Evolutionary conservation across 2,113 vertebrate species (phyloP).

Genomic region (Crotophaga sulcirostris): DNA sequence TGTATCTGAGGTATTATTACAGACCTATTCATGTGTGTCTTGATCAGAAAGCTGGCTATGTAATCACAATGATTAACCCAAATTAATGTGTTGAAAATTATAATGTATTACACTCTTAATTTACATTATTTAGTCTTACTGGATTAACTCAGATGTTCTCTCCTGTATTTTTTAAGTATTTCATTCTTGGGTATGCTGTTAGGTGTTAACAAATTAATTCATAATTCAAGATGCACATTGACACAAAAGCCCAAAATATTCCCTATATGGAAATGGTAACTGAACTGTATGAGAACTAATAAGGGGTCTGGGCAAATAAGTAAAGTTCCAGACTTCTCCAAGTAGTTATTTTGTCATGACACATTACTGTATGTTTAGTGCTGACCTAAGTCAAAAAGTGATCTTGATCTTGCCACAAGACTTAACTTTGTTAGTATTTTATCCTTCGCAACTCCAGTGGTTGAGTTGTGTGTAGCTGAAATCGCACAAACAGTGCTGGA

Average conservation of each 20-base stretch:
- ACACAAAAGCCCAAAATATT: background rate
- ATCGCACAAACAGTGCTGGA: background rate
- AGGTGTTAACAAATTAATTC: background rate
- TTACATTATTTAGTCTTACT: slow-evolving; percentile 22
- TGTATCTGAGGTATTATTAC: background rate
- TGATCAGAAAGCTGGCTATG: background rate
- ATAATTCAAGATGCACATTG: background rate
- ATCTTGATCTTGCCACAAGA: background rate
- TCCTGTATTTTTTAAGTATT: background rate
- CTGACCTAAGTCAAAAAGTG: background rate
- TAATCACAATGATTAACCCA: slow-evolving; percentile 21
- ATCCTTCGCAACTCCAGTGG: background rate
- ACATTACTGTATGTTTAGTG: background rate
- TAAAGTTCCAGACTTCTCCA: background rate
- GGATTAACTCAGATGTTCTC: background rate
- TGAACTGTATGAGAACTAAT: background rate
- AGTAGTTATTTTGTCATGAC: background rate
- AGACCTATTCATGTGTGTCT: background rate
- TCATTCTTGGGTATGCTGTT: background rate
- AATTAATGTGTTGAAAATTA: slow-evolving; percentile 10
- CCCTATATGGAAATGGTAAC: background rate
- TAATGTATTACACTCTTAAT: background rate
- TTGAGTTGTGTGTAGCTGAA: background rate
- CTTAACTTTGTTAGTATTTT: background rate
- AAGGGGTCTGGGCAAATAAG: background rate